Base-by-base conservation (phyloP, 2,888 invertebrate genomes). In the Heterodera filipjevi region DNA sequence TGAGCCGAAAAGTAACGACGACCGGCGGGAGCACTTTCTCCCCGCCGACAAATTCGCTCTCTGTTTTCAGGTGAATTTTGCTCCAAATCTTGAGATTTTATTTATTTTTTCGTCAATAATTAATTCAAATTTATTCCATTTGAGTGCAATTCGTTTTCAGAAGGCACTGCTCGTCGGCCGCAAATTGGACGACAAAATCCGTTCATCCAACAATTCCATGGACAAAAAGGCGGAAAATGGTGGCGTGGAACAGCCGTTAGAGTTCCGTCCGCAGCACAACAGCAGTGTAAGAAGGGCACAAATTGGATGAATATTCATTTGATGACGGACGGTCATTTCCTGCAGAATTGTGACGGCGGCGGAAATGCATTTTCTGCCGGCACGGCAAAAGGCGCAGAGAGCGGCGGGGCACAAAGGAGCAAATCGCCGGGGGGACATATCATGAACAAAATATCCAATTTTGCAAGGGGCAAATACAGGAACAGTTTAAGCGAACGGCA, bases 391-490 rank as follows among this genome's bases (percentile, higher is more conserved):
- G 68, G 68, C 32, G 68, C 19, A 32, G 68, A 59, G 27, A n/a
- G 59, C 22, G 59, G 59, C 10, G 39, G 39, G 39, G n/a, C n/a
- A n/a, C 59, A n/a, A 12, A 59, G 59, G 59, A 83, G 85, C 75
- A 89, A 89, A 76, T 87, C 87, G 75, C 89, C 89, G 33, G 86
- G 87, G 27, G 75, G 75, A 14, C 86, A 86, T n/a, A 81, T 89
- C 77, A 85, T 89, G 59, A 87, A 87, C 0, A 74, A 86, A 66
- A 80, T 89, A 35, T 82, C 84, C 64, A 85, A 82, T 59, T 88
- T 89, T 77, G 87, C 87, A 19, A 77, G 88, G n/a, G 85, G 86
- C 39, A 84, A 84, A 66, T 83, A 87, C 66, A 76, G 88, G 27
- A 84, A 84, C 59, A 87, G 87, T 77, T 71, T 87, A 75, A 82